Evolutionary conservation across 2,888 invertebrate species (phyloP), one percentile per base, ranked within the genome.

Genomic region (Lochmaea capreae): DNA sequence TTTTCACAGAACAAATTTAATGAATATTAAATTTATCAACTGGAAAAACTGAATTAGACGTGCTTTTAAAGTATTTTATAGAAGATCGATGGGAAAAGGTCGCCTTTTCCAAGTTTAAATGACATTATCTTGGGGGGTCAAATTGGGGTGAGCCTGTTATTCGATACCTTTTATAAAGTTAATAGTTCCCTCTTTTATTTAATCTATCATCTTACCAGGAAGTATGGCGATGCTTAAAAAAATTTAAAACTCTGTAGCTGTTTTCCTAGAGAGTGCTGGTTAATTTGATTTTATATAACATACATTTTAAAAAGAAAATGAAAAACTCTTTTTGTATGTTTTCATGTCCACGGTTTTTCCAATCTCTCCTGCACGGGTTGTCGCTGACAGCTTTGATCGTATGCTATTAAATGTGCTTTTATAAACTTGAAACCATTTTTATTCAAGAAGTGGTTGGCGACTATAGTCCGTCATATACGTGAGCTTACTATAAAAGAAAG

Each of bases 61-160:
- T 12, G 43, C 43, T 43, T 11, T 43, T 3, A 43, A 46, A 0
- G 12, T 46, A 46, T 14, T 46, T 46, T 22, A 11, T 16, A 10
- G 0, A 16, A 57, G 57, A 57, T 16, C 22, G 16, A 57, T 57
- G 18, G 10, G 33, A 18, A 57, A 68, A 12, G 46, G 46, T 61
- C 49, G 18, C 33, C 3, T 42, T 67, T 59, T 42, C 54, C 22
- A 57, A 59, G 43, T n/a, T 12, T 11, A 59, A 68, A 68, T 62
- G 18, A 26, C 57, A 61, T 68, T 68, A 61, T 61, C 61, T 22
- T 12, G 62, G 68, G 33, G 49, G 49, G 49, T 68, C 61, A 68
- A 61, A 61, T 68, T 68, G 46, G 11, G 12, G 43, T 46, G 43
- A 14, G 43, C 1, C 12, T 46, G 12, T 43, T 12, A 43, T 11